Evolutionary conservation across 2,888 invertebrate species (phyloP).

Genomic region (Gonocerus acuteangulatus): DNA sequence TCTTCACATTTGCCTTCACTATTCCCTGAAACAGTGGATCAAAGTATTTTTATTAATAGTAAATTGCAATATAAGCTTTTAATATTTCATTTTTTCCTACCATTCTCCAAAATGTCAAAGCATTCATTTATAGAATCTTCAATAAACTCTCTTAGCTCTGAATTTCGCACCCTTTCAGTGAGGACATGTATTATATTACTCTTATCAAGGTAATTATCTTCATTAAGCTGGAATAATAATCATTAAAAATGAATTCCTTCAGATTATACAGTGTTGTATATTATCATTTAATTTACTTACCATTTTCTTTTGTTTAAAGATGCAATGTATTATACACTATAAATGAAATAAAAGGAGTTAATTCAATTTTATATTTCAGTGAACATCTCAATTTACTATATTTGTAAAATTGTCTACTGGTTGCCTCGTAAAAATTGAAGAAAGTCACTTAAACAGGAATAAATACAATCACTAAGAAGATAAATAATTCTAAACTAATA

Average conservation of each 20-base stretch:
- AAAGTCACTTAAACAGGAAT: too few relatives aligned
- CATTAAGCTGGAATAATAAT: slow-evolving; percentile 37
- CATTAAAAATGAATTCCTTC: not conserved
- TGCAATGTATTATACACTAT: slow-evolving; percentile 40
- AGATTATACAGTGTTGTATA: not conserved
- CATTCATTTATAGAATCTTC: slow-evolving; percentile 40
- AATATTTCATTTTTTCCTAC: slow-evolving; percentile 25
- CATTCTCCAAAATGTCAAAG: slow-evolving; percentile 38
- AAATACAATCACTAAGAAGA: too few relatives aligned
- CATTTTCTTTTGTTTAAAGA: slow-evolving; percentile 40
- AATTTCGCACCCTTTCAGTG: slow-evolving; percentile 38
- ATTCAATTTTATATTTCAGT: too few relatives aligned
- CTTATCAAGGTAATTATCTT: slow-evolving; percentile 38
- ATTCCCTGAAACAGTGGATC: not conserved
- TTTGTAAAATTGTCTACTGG: too few relatives aligned
- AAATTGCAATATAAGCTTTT: not conserved
- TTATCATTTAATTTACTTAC: slow-evolving; percentile 34
- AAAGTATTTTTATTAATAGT: not conserved
- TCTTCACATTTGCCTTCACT: slow-evolving; percentile 38
- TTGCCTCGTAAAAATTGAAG: too few relatives aligned
- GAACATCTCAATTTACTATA: too few relatives aligned
- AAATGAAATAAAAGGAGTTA: slow-evolving; percentile 34
- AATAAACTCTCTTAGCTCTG: slow-evolving; percentile 40
- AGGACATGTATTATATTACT: slow-evolving; percentile 36
- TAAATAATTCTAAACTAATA: too few relatives aligned